Percentiles rank a stretch among this genome's conserved stretches.
Conservation (phyloP, 2,888 invertebrate species). For the Liopterus haemorrhoidalis region DNA sequence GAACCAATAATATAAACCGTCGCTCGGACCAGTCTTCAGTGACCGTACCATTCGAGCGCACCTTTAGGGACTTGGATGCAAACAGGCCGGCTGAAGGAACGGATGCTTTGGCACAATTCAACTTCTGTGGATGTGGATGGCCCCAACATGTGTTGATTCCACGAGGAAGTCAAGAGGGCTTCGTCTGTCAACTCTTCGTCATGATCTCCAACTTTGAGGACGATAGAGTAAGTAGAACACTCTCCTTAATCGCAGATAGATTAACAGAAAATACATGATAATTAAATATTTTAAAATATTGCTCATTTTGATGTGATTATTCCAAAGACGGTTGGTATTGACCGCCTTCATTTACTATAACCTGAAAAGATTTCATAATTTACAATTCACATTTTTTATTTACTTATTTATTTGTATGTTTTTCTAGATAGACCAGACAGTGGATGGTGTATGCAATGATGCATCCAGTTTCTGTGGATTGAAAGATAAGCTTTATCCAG, state of each 20-base stretch:
- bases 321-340: constrained; percentile 10
- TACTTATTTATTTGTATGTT: too few relatives aligned
- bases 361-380: too few relatives aligned
- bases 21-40: constrained; percentile 64
- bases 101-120: constrained; percentile 52
- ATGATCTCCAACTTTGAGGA: constrained; percentile 65
- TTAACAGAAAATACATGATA: too few relatives aligned
- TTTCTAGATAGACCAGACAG: constrained; percentile 50
- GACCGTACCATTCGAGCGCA: constrained; percentile 74
- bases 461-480: constrained; percentile 77
- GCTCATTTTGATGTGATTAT: constrained; percentile 16
- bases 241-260: neutral
- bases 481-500: constrained; percentile 70
- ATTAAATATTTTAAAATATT: neutral
- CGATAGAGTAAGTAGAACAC: constrained; percentile 50
- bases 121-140: constrained; percentile 83
- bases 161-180: constrained; percentile 60
- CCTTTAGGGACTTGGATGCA: constrained; percentile 62
- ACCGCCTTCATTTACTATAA: too few relatives aligned
- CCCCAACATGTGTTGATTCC: constrained; percentile 72
- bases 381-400: constrained; percentile 5
- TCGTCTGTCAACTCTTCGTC: constrained; percentile 59
- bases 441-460: constrained; percentile 58
- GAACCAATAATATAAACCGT: constrained; percentile 59
- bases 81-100: constrained; percentile 52